Evolutionary conservation across 2,113 vertebrate genomes (phyloP).

Genomic region (Rhinolophus ferrumequinum): DNA sequence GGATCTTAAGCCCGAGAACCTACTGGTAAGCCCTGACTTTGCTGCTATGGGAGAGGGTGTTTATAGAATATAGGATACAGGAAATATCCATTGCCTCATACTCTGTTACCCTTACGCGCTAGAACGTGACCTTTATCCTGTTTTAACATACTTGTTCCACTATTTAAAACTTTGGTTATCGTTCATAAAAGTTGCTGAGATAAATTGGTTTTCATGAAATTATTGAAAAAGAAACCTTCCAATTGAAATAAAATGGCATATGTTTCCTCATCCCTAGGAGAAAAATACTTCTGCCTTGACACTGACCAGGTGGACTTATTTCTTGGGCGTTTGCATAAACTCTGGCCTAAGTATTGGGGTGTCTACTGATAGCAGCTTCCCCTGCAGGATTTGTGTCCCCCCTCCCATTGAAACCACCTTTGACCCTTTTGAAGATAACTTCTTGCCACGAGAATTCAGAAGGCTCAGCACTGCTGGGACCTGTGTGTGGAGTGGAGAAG

Average conservation of each 20-base stretch:
- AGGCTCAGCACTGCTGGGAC: too few species aligned
- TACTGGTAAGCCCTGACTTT: constrained; percentile 89
- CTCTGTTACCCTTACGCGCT: neutral
- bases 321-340: neutral
- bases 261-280: neutral
- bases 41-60: neutral
- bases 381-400: neutral
- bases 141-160: neutral
- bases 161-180: neutral
- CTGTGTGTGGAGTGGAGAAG: neutral
- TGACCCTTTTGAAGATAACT: neutral
- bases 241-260: neutral
- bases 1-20: constrained; percentile 98
- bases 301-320: neutral
- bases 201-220: neutral
- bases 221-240: neutral
- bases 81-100: fast-evolving
- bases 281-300: neutral
- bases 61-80: neutral
- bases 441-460: neutral
- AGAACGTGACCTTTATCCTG: neutral
- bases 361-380: neutral
- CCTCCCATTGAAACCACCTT: neutral
- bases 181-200: neutral
- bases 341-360: neutral